Evolutionary conservation across 2,797 vertebrate species (phyloP).

Genomic region (Cyclura pinguis): DNA sequence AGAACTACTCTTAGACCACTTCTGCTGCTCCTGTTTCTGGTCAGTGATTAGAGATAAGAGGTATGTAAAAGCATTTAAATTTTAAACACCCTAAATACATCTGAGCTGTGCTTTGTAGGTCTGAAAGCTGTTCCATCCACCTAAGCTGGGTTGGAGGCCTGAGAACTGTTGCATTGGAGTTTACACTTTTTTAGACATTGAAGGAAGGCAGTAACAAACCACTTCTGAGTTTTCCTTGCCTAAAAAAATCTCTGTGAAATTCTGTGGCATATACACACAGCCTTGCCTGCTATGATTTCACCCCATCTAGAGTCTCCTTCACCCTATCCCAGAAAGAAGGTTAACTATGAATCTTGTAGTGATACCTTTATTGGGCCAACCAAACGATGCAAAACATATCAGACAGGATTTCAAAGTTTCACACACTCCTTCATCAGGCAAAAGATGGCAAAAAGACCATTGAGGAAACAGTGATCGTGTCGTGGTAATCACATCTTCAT

Average conservation of each 20-base stretch:
- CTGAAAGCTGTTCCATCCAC: background rate
- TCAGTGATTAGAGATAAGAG: background rate
- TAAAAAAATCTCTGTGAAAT: too few species aligned
- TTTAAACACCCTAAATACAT: background rate
- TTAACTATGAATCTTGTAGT: background rate
- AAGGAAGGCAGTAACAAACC: too few species aligned
- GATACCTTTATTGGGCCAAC: too few species aligned
- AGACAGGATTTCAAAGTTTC: too few species aligned
- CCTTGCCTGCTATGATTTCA: background rate
- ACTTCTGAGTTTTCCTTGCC: too few species aligned
- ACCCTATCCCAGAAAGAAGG: background rate
- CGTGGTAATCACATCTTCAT: too few species aligned
- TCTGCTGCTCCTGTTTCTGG: background rate
- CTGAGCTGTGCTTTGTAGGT: background rate
- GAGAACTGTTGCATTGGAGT: background rate
- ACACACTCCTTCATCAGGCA: too few species aligned
- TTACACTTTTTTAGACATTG: background rate
- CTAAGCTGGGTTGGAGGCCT: background rate
- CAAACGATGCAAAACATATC: too few species aligned
- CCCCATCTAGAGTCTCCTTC: background rate
- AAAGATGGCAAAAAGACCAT: too few species aligned
- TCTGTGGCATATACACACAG: background rate
- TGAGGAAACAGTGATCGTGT: too few species aligned
- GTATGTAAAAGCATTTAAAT: background rate
- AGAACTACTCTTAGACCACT: too few species aligned